A percentile compares a stretch with the other conserved stretches of the same genome.
Evolutionary conservation across 2,113 vertebrate genomes (phyloP).

Genomic region (Dasyurus viverrinus): DNA sequence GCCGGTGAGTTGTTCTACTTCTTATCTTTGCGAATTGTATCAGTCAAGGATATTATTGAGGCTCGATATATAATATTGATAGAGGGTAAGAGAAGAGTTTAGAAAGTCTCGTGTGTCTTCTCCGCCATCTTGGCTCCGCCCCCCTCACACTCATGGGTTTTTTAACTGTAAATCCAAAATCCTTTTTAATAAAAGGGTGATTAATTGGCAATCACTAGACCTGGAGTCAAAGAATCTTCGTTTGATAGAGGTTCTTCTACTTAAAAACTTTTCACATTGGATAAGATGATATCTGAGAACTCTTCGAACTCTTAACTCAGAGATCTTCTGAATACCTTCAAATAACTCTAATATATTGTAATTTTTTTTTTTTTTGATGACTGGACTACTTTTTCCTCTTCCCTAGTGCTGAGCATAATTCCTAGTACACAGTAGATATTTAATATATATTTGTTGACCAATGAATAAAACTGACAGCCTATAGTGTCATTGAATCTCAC

Average conservation of each 20-base stretch:
- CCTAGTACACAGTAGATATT: neutral
- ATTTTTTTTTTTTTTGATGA: neutral
- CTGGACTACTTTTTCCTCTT: neutral
- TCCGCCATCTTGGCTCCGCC: no score
- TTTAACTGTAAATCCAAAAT: neutral
- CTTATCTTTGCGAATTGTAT: no score
- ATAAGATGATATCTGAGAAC: neutral
- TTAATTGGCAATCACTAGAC: neutral
- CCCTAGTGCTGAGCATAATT: neutral
- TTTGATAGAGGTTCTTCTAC: neutral
- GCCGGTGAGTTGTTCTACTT: no score
- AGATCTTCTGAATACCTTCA: neutral
- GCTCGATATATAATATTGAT: no score
- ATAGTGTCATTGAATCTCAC: neutral
- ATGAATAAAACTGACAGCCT: neutral
- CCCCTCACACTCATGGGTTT: neutral
- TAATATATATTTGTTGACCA: neutral
- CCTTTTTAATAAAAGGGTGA: neutral
- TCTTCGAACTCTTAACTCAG: neutral
- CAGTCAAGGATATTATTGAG: no score
- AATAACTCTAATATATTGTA: neutral
- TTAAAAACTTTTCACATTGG: neutral
- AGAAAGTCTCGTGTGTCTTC: no score
- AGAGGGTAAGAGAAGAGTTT: no score
- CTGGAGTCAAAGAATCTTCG: neutral